These are phyloP conservation scores for Chiloscyllium punctatum DNA, from an alignment of 2,797 vertebrate species.

Conservation along the genomic window DNA sequence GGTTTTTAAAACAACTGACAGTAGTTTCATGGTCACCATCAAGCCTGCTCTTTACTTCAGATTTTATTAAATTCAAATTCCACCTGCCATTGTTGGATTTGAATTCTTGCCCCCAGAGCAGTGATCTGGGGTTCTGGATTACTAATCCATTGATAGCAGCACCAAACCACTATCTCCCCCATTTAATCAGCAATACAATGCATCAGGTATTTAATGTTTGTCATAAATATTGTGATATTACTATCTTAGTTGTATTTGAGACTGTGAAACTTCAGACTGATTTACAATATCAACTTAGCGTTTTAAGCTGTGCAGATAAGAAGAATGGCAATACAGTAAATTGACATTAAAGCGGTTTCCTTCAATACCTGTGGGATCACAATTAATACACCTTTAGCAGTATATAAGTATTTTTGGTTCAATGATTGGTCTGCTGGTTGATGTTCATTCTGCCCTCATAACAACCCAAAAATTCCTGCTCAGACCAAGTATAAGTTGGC, in stretches of 20 bases:
- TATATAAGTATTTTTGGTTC: constrained; percentile 27
- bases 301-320: not conserved
- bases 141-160: too few relatives aligned
- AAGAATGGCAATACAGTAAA: not conserved
- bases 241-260: not conserved
- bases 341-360: constrained; percentile 3
- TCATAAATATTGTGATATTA: not conserved
- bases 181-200: not conserved
- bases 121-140: too few relatives aligned
- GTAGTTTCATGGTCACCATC: too few relatives aligned
- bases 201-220: not conserved
- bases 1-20: too few relatives aligned
- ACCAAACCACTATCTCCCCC: too few relatives aligned
- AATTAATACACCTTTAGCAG: constrained; percentile 4
- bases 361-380: not conserved
- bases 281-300: not conserved
- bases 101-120: too few relatives aligned
- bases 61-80: too few relatives aligned
- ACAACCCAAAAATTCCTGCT: not conserved
- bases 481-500: not conserved
- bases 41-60: too few relatives aligned
- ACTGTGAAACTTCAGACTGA: not conserved
- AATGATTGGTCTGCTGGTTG: not conserved
- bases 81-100: too few relatives aligned
- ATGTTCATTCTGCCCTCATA: not conserved